phyloP scores from a whole-genome alignment of 2,113 vertebrate species.

The Daphoenositta chrysoptera region DNA sequence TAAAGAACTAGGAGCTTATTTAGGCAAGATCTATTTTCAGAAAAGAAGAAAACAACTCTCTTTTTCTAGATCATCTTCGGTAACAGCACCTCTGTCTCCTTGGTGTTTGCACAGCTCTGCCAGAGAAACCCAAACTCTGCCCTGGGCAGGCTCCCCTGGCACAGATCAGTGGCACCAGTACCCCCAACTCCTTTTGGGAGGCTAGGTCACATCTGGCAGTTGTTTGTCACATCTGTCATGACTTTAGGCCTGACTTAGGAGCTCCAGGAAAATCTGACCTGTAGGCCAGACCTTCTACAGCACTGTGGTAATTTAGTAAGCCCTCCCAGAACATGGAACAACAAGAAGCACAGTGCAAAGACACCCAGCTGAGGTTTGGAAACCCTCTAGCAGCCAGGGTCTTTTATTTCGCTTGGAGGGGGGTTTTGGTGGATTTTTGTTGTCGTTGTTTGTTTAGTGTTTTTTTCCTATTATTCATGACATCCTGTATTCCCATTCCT shows the following conservation, averaged over 20 bases:
- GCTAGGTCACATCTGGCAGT: not conserved
- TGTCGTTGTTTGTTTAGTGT: not conserved
- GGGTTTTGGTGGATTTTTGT: not conserved
- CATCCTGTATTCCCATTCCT: not conserved
- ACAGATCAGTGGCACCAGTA: not conserved
- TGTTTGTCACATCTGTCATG: not conserved
- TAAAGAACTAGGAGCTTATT: not conserved
- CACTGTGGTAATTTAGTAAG: not conserved
- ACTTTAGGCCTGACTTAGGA: not conserved
- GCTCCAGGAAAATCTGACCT: not conserved
- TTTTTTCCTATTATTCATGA: not conserved
- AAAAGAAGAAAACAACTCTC: not conserved
- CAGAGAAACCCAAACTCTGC: not conserved
- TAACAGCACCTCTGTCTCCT: not conserved
- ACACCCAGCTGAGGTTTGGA: not conserved
- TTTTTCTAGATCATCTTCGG: not conserved
- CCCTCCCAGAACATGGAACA: not conserved
- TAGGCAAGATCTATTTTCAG: conserved; percentile 6
- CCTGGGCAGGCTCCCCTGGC: not conserved
- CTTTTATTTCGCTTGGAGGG: not conserved
- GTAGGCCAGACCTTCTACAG: not conserved
- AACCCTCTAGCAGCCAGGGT: not conserved
- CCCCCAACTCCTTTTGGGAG: not conserved
- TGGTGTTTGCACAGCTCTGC: not conserved
- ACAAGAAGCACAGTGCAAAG: not conserved